A percentile compares a stretch with the other conserved stretches of the same genome.
phyloP scores from a whole-genome alignment of 2,797 vertebrate species.

The Gouania willdenowi region DNA sequence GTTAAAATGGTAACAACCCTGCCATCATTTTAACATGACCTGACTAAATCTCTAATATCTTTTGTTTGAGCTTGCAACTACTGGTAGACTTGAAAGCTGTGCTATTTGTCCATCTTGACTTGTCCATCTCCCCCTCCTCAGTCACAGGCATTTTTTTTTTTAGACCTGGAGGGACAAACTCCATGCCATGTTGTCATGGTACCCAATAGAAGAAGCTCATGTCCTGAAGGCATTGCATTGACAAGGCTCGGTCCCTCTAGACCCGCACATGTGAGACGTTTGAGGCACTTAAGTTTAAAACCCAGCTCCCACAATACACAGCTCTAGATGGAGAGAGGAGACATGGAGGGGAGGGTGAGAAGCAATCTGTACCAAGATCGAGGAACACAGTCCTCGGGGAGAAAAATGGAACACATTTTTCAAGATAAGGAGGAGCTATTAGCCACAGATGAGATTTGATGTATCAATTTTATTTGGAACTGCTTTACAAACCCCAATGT shows the following conservation, averaged over 20 bases:
- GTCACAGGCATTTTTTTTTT: too few relatives aligned
- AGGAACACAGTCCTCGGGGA: slow-evolving; percentile 22
- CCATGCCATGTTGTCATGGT: slow-evolving; percentile 69
- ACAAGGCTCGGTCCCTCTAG: slow-evolving; percentile 63
- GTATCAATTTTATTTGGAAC: too few relatives aligned
- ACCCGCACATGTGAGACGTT: slow-evolving; percentile 51
- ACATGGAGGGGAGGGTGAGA: slow-evolving; percentile 17
- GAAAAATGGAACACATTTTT: not conserved
- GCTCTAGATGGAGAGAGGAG: slow-evolving; percentile 8
- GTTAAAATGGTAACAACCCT: too few relatives aligned
- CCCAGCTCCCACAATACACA: slow-evolving; percentile 41
- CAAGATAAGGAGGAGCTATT: slow-evolving; percentile 4
- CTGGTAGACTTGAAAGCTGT: too few relatives aligned
- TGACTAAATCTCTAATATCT: too few relatives aligned
- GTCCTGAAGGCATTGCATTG: slow-evolving; percentile 66
- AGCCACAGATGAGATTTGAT: slow-evolving; percentile 17
- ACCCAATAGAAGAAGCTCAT: slow-evolving; percentile 56
- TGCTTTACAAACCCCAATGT: too few relatives aligned
- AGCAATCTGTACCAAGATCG: slow-evolving; percentile 19
- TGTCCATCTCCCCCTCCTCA: too few relatives aligned
- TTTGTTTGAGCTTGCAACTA: too few relatives aligned
- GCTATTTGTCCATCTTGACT: slow-evolving; percentile 44
- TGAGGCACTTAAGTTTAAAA: slow-evolving; percentile 67
- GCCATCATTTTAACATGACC: too few relatives aligned
- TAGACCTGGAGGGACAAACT: slow-evolving; percentile 52